Conservation (phyloP, 2,113 vertebrate species). For the Mirza zaza region DNA sequence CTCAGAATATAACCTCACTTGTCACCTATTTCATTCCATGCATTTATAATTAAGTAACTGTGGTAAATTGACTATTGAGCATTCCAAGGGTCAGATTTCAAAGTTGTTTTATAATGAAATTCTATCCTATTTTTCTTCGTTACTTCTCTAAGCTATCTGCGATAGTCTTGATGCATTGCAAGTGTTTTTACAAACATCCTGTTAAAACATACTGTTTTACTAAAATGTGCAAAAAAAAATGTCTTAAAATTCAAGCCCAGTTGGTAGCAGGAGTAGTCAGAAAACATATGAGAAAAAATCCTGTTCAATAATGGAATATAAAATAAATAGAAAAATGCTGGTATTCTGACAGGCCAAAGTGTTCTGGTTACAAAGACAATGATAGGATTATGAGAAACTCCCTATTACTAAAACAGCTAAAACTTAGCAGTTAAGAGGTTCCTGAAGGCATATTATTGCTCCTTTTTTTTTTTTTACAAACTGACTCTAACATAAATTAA, state of each 20-base stretch:
- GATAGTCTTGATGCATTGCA: constrained; percentile 26
- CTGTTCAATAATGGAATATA: not conserved
- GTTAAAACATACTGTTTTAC: not conserved
- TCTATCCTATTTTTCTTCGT: constrained; percentile 38
- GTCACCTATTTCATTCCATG: not conserved
- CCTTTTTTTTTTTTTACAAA: constrained; percentile 58
- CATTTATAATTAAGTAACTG: not conserved
- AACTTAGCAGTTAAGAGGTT: not conserved
- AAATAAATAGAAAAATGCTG: constrained; percentile 3
- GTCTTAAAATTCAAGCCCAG: constrained; percentile 1
- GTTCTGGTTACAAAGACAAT: constrained; percentile 21
- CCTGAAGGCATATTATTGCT: constrained; percentile 2
- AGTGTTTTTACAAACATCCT: constrained; percentile 37
- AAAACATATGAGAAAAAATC: constrained; percentile 16
- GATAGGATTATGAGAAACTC: not conserved
- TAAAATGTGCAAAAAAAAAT: constrained; percentile 17
- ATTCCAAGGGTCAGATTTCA: not conserved
- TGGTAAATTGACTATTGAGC: not conserved
- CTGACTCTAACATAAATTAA: constrained; percentile 49
- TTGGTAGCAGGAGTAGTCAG: not conserved
- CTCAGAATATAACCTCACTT: not conserved
- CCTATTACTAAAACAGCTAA: not conserved
- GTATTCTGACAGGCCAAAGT: not conserved
- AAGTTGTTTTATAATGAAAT: constrained; percentile 19
- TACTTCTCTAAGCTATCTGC: constrained; percentile 22